Percentiles rank a stretch among this genome's conserved stretches.
These are phyloP conservation scores for Dendronephthya gigantea DNA, from an alignment of 64 coral and sea anemone genomes.

Conservation along the genomic window DNA sequence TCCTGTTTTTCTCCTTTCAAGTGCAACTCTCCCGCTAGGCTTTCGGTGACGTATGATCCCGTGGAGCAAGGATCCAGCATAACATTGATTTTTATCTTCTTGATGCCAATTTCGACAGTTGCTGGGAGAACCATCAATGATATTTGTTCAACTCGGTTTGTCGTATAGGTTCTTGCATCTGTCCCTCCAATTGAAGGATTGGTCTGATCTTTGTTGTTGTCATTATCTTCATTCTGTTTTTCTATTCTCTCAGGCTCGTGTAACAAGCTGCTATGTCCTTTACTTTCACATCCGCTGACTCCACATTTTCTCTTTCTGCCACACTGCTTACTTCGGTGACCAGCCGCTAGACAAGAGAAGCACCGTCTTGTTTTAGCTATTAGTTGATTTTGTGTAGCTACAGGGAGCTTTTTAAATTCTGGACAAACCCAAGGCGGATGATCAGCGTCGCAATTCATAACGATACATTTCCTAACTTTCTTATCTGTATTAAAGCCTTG, in stretches of 20 bases:
- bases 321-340: slow-evolving; percentile 38
- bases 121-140: slow-evolving; percentile 46
- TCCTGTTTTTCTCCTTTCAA: neutral
- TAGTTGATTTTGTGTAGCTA: slow-evolving; percentile 13
- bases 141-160: neutral
- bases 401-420: slow-evolving; percentile 30
- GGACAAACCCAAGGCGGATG: slow-evolving; percentile 41
- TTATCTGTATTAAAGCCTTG: slow-evolving; percentile 7
- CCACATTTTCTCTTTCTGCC: slow-evolving; percentile 10
- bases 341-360: slow-evolving; percentile 35
- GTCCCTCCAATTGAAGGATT: too few species aligned
- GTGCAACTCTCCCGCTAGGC: neutral
- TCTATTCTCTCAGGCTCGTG: neutral
- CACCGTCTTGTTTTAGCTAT: slow-evolving; percentile 20
- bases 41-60: slow-evolving; percentile 7
- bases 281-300: slow-evolving; percentile 35
- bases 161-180: neutral
- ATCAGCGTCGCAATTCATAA: slow-evolving; percentile 10
- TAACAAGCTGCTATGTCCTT: slow-evolving; percentile 31
- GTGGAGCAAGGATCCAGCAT: slow-evolving; percentile 54
- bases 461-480: slow-evolving; percentile 17
- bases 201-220: too few species aligned
- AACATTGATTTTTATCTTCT: slow-evolving; percentile 34
- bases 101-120: neutral
- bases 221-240: too few species aligned